A percentile compares a stretch with the other conserved stretches of the same genome.
phyloP scores from a whole-genome alignment of 2,797 vertebrate species.

The Chrosomus eos region DNA sequence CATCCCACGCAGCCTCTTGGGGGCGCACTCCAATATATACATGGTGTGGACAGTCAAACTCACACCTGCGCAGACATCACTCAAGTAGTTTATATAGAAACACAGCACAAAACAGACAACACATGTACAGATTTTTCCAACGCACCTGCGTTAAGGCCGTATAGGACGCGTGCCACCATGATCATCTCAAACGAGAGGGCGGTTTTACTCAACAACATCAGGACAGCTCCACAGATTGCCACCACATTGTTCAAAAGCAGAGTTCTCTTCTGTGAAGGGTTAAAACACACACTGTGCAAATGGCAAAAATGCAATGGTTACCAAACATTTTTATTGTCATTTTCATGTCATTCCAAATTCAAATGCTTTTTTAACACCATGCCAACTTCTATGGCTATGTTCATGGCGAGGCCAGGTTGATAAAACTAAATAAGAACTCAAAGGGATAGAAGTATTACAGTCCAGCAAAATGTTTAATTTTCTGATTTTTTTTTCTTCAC shows the following conservation, averaged over 20 bases:
- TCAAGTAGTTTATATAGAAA: neutral
- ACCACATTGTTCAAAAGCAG: conserved; percentile 73
- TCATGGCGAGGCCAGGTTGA: neutral
- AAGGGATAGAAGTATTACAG: too few relatives aligned
- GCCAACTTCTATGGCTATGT: neutral
- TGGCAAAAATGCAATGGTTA: neutral
- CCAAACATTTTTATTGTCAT: neutral
- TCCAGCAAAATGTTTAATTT: neutral
- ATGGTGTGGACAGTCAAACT: conserved; percentile 66
- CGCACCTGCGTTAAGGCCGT: conserved; percentile 51
- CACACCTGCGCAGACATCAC: conserved; percentile 65
- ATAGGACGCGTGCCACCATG: conserved; percentile 75
- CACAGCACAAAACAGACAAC: neutral
- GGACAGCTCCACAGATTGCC: conserved; percentile 68
- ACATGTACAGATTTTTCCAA: neutral
- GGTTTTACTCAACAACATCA: conserved; percentile 74
- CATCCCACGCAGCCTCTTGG: conserved; percentile 71
- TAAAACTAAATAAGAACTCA: too few relatives aligned
- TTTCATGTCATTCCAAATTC: neutral
- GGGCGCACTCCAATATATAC: conserved; percentile 75
- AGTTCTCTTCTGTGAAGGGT: conserved; percentile 69
- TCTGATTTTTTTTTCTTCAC: neutral
- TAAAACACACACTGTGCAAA: conserved; percentile 12
- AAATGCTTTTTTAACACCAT: neutral
- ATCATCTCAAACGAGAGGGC: conserved; percentile 82